Conservation (phyloP, 2,113 vertebrate genomes). For the Lophochroa leadbeateri region DNA sequence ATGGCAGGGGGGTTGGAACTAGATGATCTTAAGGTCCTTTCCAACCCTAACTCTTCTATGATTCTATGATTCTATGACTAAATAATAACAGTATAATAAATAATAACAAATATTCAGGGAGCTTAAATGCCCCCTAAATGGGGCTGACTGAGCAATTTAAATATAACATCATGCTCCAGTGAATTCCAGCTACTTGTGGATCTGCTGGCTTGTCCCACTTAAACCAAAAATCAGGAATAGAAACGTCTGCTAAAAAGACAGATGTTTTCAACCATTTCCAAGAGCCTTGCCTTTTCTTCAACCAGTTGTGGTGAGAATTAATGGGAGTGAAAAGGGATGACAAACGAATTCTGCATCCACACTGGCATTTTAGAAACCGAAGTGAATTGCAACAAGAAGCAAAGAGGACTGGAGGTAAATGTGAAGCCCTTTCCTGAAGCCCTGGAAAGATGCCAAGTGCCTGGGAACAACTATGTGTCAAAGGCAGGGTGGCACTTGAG, state of each 20-base stretch:
- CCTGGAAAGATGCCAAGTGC: rapidly evolving
- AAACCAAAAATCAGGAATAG: neutral
- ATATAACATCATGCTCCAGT: neutral
- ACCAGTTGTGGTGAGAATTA: neutral
- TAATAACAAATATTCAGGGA: neutral
- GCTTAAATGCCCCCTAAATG: neutral
- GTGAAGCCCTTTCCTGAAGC: neutral
- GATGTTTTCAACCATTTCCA: neutral
- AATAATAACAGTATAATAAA: neutral
- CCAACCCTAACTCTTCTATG: too few relatives aligned
- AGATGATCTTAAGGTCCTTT: too few relatives aligned
- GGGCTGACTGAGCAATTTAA: neutral
- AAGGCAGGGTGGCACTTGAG: neutral
- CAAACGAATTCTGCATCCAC: neutral
- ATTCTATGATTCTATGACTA: too few relatives aligned
- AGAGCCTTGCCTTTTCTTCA: neutral
- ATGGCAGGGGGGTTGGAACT: too few relatives aligned
- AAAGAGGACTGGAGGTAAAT: neutral
- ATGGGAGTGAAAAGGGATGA: neutral
- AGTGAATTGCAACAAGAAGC: rapidly evolving
- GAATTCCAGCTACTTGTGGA: neutral
- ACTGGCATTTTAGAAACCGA: neutral
- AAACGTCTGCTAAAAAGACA: neutral
- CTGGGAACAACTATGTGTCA: neutral
- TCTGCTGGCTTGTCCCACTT: neutral